A percentile compares a stretch with the other conserved stretches of the same genome.
These are phyloP conservation scores for Corythoichthys intestinalis DNA, from an alignment of 2,113 vertebrate genomes.

Conservation along the genomic window DNA sequence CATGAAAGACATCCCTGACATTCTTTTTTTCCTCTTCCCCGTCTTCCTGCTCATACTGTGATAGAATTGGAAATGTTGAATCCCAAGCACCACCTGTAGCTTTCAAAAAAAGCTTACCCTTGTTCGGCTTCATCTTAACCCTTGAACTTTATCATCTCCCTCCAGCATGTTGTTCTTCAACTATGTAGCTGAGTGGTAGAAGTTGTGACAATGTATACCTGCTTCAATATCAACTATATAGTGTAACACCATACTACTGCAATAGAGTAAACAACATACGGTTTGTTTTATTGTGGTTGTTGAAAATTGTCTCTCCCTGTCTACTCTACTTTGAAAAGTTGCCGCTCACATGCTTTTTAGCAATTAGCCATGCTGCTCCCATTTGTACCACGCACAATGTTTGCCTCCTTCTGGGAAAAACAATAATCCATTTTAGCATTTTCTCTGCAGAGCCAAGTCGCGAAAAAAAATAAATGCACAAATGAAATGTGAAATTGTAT, in stretches of 20 bases:
- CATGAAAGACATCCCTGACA: slow-evolving; percentile 68
- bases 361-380: slow-evolving; percentile 43
- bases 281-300: slow-evolving; percentile 20
- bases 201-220: slow-evolving; percentile 58
- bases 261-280: too few relatives aligned
- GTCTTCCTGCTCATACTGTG: slow-evolving; percentile 40
- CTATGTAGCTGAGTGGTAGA: slow-evolving; percentile 57
- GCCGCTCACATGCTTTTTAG: slow-evolving; percentile 39
- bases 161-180: slow-evolving; percentile 25
- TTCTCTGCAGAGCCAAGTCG: slow-evolving; percentile 13
- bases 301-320: slow-evolving; percentile 28
- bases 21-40: slow-evolving; percentile 29
- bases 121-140: not conserved
- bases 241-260: slow-evolving; percentile 3
- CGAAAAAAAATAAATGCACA: slow-evolving; percentile 6
- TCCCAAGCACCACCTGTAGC: slow-evolving; percentile 33
- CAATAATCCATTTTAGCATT: not conserved
- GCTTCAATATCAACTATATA: not conserved
- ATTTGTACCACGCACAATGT: slow-evolving; percentile 23
- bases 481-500: slow-evolving; percentile 42
- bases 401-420: slow-evolving; percentile 29
- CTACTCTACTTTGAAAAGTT: not conserved
- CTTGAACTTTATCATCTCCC: slow-evolving; percentile 26
- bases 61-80: slow-evolving; percentile 58
- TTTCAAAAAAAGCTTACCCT: slow-evolving; percentile 29